These are phyloP conservation scores for Cololabis saira DNA, from an alignment of 2,113 vertebrate species.

Conservation along the genomic window DNA sequence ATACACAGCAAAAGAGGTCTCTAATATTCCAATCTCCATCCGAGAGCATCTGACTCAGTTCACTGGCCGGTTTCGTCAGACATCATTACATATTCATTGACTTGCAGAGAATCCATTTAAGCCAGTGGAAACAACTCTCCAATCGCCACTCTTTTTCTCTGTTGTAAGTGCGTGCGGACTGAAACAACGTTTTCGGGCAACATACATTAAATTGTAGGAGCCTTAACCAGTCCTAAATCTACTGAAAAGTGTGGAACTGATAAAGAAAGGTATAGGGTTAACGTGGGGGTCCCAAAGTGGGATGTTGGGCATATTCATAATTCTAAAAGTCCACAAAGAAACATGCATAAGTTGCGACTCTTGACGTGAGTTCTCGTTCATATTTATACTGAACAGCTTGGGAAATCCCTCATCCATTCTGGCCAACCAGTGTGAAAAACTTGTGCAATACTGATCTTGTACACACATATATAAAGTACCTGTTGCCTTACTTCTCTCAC, in stretches of 20 bases:
- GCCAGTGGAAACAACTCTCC: conserved; percentile 75
- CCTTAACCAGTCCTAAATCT: conserved; percentile 14
- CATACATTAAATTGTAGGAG: conserved; percentile 35
- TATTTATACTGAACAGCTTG: too few relatives aligned
- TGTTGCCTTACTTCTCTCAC: conserved; percentile 29
- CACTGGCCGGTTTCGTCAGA: conserved; percentile 61
- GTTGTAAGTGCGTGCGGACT: conserved; percentile 43
- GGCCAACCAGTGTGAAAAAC: too few relatives aligned
- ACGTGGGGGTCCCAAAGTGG: conserved; percentile 2
- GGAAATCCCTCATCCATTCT: too few relatives aligned
- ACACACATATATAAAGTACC: background rate
- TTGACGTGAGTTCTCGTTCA: too few relatives aligned
- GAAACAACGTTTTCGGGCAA: conserved; percentile 30
- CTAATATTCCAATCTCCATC: conserved; percentile 42
- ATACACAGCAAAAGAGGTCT: conserved; percentile 36
- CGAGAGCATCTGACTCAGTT: conserved; percentile 33
- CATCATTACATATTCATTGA: conserved; percentile 83
- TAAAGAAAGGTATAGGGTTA: conserved; percentile 46
- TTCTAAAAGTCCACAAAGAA: too few relatives aligned
- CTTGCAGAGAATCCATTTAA: conserved; percentile 76
- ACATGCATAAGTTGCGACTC: too few relatives aligned
- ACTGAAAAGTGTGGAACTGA: background rate
- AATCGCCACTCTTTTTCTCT: conserved; percentile 49
- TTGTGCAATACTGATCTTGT: background rate
- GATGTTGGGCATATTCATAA: background rate